Evolutionary conservation across 2,797 vertebrate genomes (phyloP).

Genomic region (Diplodus puntazzo): DNA sequence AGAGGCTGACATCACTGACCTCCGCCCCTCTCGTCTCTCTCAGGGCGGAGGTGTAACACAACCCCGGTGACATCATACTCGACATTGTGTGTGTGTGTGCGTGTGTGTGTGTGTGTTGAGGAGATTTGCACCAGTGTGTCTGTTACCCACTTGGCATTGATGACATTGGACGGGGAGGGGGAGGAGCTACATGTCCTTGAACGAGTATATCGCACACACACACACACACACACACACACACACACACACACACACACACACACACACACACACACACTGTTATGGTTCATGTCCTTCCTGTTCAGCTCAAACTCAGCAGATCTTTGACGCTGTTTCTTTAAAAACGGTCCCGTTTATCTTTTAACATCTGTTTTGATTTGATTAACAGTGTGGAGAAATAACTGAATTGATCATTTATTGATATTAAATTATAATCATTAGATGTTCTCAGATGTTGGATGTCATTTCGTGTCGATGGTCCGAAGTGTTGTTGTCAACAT

Average conservation of each 20-base stretch:
- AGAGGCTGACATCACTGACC: conserved; percentile 61
- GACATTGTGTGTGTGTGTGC: conserved; percentile 14
- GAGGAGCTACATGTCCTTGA: conserved; percentile 53
- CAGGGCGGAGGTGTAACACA: conserved; percentile 46
- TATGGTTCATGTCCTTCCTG: not conserved
- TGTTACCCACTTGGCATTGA: conserved; percentile 49
- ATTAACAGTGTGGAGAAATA: too few relatives aligned
- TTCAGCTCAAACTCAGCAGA: not conserved
- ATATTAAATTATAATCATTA: too few relatives aligned
- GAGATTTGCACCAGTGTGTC: conserved; percentile 73
- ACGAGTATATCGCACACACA: not conserved
- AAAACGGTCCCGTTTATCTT: too few relatives aligned
- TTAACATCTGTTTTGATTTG: too few relatives aligned
- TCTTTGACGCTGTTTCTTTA: not conserved
- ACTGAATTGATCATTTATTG: too few relatives aligned
- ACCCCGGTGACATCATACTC: conserved; percentile 50
- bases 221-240: not conserved
- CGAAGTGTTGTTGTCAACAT: too few relatives aligned
- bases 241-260: not conserved
- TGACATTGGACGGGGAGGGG: conserved; percentile 27
- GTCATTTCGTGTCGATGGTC: too few relatives aligned
- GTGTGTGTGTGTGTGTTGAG: conserved; percentile 33
- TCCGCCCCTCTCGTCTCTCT: conserved; percentile 48
- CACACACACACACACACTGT: not conserved
- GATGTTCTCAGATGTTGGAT: too few relatives aligned